Percentiles rank a stretch among this genome's conserved stretches.
These are phyloP conservation scores for Hecatera dysodea DNA, from an alignment of 2,888 invertebrate genomes.

Conservation along the genomic window DNA sequence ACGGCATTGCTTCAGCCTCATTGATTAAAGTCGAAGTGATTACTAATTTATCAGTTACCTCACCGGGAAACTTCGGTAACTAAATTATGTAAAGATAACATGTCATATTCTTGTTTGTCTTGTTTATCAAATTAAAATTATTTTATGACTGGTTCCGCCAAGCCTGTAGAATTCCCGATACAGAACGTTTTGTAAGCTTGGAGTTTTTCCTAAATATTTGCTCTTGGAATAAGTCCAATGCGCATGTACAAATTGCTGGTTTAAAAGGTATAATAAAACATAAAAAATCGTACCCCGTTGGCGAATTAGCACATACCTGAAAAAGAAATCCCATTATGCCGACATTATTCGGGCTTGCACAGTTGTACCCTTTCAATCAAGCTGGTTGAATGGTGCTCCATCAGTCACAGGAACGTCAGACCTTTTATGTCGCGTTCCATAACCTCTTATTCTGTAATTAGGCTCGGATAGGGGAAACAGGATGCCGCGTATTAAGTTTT, in stretches of 20 bases:
- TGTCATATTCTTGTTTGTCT: conserved; percentile 29
- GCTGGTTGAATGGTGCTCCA: conserved; percentile 83
- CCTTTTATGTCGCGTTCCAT: conserved; percentile 79
- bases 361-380: conserved; percentile 85
- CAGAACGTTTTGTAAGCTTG: background rate
- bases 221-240: conserved; percentile 1
- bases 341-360: conserved; percentile 73
- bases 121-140: background rate
- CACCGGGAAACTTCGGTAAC: conserved; percentile 65
- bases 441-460: conserved; percentile 82
- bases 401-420: conserved; percentile 79
- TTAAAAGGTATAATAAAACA: conserved; percentile 43
- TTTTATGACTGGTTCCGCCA: background rate
- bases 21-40: conserved; percentile 81
- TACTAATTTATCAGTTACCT: conserved; percentile 79
- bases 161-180: background rate
- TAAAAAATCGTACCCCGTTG: conserved; percentile 50
- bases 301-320: conserved; percentile 77
- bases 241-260: conserved; percentile 36
- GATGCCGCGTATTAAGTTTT: conserved; percentile 79
- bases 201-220: background rate
- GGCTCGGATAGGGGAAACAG: conserved; percentile 81
- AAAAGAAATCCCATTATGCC: conserved; percentile 79
- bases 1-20: conserved; percentile 71
- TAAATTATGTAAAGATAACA: conserved; percentile 40